Percentiles rank a stretch among this genome's conserved stretches.
Conservation (phyloP, 2,888 invertebrate species). For the Tipula helvola region DNA sequence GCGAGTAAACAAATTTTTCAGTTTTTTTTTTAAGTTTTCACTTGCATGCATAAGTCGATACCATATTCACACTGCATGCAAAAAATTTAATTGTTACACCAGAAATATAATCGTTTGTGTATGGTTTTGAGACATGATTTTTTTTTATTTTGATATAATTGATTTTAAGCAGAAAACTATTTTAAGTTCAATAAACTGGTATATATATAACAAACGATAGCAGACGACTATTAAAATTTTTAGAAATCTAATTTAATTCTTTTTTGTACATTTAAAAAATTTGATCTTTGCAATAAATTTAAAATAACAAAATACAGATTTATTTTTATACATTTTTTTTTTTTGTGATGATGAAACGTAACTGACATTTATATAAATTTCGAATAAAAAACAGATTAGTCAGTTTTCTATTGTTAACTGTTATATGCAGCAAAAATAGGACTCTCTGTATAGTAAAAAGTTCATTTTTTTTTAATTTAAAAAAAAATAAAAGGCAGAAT, state of each 20-base stretch:
- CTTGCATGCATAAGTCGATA: background rate
- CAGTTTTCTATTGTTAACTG: background rate
- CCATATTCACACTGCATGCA: background rate
- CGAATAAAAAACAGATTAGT: background rate
- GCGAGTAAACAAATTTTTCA: background rate
- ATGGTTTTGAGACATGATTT: background rate
- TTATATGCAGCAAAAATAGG: background rate
- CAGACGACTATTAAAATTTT: background rate
- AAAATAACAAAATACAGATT: background rate
- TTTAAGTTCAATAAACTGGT: background rate
- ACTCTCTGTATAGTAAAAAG: background rate
- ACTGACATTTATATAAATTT: background rate
- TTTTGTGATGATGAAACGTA: background rate
- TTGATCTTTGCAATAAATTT: background rate
- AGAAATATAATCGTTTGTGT: background rate
- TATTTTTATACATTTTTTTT: background rate
- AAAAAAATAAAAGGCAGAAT: background rate
- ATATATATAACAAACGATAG: background rate
- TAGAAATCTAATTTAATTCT: background rate
- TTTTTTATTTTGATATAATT: background rate
- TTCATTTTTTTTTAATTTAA: background rate
- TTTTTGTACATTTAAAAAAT: background rate
- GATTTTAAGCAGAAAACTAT: background rate
- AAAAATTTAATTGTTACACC: background rate
- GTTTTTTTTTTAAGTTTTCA: background rate